Percentiles rank a stretch among this genome's conserved stretches.
These are phyloP conservation scores for Pristionchus arcanus DNA, from an alignment of 2,888 invertebrate species.

Conservation along the genomic window DNA sequence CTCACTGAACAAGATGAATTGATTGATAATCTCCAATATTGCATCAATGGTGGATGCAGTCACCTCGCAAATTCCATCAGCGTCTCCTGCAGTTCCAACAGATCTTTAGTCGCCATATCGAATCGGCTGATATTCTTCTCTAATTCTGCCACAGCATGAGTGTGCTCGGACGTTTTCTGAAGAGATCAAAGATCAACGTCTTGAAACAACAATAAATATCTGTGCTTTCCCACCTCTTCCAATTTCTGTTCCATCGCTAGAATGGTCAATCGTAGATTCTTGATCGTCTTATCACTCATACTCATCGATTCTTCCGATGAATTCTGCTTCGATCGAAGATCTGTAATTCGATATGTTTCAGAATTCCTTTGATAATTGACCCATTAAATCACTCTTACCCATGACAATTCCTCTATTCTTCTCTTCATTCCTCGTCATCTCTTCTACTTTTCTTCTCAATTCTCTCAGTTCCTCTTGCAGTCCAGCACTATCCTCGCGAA, in stretches of 20 bases:
- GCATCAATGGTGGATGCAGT: no score
- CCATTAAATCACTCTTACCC: background rate
- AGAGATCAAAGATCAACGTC: background rate
- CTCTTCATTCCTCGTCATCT: slow-evolving; percentile 42
- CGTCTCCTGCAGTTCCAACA: slow-evolving; percentile 1
- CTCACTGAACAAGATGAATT: background rate
- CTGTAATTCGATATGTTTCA: background rate
- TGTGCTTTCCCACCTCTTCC: slow-evolving; percentile 37
- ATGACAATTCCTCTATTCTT: background rate
- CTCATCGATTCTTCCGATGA: background rate
- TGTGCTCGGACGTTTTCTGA: slow-evolving; percentile 49
- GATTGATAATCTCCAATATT: background rate
- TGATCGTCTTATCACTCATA: slow-evolving; percentile 49
- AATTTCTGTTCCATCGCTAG: slow-evolving; percentile 27
- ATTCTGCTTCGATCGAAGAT: slow-evolving; percentile 10
- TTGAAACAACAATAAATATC: background rate
- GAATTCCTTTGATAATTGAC: background rate
- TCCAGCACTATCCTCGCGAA: slow-evolving; percentile 15
- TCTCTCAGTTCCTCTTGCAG: slow-evolving; percentile 2
- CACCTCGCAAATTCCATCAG: slow-evolving; percentile 48
- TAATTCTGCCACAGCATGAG: slow-evolving; percentile 14
- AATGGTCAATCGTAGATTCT: slow-evolving; percentile 24
- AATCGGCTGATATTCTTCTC: slow-evolving; percentile 40
- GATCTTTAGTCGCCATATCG: slow-evolving; percentile 39
- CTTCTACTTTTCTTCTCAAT: slow-evolving; percentile 38